These are phyloP conservation scores for Thunnus thynnus DNA, from an alignment of 2,113 vertebrate species.

Conservation along the genomic window DNA sequence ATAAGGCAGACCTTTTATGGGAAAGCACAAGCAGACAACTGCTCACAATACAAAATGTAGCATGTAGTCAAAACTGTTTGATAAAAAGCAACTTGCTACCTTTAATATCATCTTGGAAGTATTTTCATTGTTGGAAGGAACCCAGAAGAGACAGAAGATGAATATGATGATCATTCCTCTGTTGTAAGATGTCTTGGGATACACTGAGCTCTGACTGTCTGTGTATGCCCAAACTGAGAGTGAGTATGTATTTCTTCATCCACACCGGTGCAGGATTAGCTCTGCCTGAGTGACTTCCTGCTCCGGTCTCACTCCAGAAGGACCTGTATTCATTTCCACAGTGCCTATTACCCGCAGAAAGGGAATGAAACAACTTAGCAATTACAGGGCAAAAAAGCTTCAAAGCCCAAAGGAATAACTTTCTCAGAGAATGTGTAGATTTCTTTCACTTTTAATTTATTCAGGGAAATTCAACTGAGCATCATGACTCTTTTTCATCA, in stretches of 20 bases:
- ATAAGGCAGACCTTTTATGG: constrained; percentile 13
- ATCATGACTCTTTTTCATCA: constrained; percentile 3
- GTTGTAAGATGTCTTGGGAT: constrained; percentile 29
- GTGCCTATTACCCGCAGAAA: constrained; percentile 42
- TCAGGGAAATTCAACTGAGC: neutral
- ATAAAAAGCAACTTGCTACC: constrained; percentile 18
- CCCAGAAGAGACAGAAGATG: constrained; percentile 30
- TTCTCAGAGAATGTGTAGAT: constrained; percentile 5
- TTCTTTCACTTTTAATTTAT: constrained; percentile 27
- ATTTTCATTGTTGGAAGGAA: constrained; percentile 24
- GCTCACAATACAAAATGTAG: neutral
- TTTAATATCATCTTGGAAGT: constrained; percentile 27
- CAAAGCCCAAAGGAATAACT: constrained; percentile 34
- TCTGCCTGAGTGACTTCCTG: constrained; percentile 59
- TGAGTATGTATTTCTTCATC: constrained; percentile 39
- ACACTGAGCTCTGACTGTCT: constrained; percentile 46
- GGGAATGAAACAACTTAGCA: constrained; percentile 53
- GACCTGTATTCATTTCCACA: constrained; percentile 65
- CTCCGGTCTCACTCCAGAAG: constrained; percentile 40
- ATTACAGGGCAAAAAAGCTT: constrained; percentile 53
- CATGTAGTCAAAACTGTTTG: neutral
- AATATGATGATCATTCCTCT: constrained; percentile 34
- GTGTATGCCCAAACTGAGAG: constrained; percentile 6
- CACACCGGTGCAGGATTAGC: constrained; percentile 51
- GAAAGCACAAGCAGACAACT: neutral